Conservation (phyloP, 2,797 vertebrate genomes). For the Gymnoscopelus braueri region DNA sequence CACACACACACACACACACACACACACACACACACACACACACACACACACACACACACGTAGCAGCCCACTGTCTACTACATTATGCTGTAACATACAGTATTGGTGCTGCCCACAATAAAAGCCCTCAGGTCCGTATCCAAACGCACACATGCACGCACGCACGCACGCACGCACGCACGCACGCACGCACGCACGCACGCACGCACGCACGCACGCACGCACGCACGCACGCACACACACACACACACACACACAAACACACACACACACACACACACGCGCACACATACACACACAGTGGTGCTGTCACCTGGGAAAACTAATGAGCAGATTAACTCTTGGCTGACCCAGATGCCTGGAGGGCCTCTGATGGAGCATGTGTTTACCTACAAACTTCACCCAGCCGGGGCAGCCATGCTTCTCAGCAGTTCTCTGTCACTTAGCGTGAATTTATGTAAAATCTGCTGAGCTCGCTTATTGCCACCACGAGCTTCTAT, state of each 20-base stretch:
- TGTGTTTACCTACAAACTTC: conserved; percentile 72
- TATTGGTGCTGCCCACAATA: conserved; percentile 41
- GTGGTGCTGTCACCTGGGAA: conserved; percentile 57
- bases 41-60: no score
- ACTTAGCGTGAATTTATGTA: conserved; percentile 32
- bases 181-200: no score
- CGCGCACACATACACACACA: neutral
- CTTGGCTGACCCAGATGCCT: conserved; percentile 72
- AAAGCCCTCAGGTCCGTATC: conserved; percentile 37
- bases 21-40: no score
- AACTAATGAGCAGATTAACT: conserved; percentile 75
- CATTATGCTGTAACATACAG: conserved; percentile 10
- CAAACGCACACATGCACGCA: conserved; percentile 20
- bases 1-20: no score
- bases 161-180: neutral
- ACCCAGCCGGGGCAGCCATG: conserved; percentile 47
- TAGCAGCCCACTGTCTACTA: neutral
- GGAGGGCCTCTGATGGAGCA: conserved; percentile 50
- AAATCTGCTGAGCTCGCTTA: conserved; percentile 56
- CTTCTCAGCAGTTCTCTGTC: conserved; percentile 37
- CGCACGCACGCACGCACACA: conserved; percentile 24
- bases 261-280: conserved; percentile 12
- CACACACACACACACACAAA: conserved; percentile 12
- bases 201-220: conserved; percentile 22
- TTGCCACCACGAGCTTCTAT: conserved; percentile 5